phyloP scores from a whole-genome alignment of 2,888 invertebrate genomes.

The Antheraea assamensis region DNA sequence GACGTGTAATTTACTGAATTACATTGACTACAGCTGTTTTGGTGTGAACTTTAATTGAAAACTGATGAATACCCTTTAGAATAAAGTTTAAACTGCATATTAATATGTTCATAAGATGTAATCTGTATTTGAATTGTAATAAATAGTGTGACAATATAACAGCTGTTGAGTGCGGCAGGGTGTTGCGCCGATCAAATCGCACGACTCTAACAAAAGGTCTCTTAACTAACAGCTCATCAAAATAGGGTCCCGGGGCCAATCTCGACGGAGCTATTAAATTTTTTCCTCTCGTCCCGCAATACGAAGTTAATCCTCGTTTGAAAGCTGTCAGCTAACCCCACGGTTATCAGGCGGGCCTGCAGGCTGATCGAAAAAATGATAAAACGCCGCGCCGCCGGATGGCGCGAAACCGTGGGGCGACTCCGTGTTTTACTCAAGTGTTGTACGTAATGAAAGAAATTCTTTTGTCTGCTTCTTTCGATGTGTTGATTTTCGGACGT shows the following conservation, averaged over 20 bases:
- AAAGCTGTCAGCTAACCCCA: conserved; percentile 63
- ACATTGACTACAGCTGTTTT: not conserved
- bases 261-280: conserved; percentile 66
- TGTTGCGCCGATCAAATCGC: conserved; percentile 33
- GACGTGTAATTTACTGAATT: not conserved
- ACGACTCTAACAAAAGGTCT: conserved; percentile 22
- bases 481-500: not conserved
- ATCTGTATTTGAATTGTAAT: conserved; percentile 31
- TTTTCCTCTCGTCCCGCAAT: conserved; percentile 56
- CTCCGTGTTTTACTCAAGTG: not conserved
- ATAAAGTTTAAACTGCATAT: not conserved
- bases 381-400: conserved; percentile 35
- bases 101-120: not conserved
- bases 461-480: not conserved
- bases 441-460: conserved; percentile 7
- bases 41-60: not conserved
- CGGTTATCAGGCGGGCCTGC: conserved; percentile 47
- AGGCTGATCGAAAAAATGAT: conserved; percentile 68
- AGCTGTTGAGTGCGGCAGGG: conserved; percentile 18
- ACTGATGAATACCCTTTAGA: not conserved
- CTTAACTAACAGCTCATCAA: conserved; percentile 33
- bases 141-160: conserved; percentile 17
- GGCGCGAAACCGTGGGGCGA: conserved; percentile 2
- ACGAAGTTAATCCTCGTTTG: conserved; percentile 68
- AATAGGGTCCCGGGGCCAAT: conserved; percentile 49